These are phyloP conservation scores for Potamilus streckersoni DNA, from an alignment of 1,140 invertebrate genomes.

Conservation along the genomic window DNA sequence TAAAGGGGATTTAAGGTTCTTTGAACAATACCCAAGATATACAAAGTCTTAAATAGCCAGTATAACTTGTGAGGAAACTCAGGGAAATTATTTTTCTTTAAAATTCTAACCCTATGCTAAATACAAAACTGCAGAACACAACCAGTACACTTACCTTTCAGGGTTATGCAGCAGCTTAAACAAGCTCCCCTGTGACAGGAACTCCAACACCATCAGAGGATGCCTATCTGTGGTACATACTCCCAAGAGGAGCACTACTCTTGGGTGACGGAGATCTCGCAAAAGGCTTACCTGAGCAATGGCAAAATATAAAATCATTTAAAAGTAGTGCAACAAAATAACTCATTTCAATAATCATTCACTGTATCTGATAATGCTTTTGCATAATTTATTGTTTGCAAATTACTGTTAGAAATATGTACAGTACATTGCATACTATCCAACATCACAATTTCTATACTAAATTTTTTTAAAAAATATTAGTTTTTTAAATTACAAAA, in stretches of 20 bases:
- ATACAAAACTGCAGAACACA: neutral
- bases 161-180: slow-evolving; percentile 49
- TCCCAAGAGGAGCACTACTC: slow-evolving; percentile 59
- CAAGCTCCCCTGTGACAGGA: slow-evolving; percentile 56
- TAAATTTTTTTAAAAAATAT: neutral
- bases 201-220: slow-evolving; percentile 61
- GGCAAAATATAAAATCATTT: neutral
- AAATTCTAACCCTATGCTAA: too few relatives aligned
- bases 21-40: too few relatives aligned
- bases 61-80: too few relatives aligned
- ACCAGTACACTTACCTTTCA: slow-evolving; percentile 35
- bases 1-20: too few relatives aligned
- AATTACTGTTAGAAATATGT: neutral
- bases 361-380: neutral
- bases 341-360: too few relatives aligned
- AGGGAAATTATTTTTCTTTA: too few relatives aligned
- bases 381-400: neutral
- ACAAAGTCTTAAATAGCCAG: too few relatives aligned
- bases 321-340: too few relatives aligned
- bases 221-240: slow-evolving; percentile 48
- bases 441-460: neutral
- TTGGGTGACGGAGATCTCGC: slow-evolving; percentile 56
- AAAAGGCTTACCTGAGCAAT: slow-evolving; percentile 55
- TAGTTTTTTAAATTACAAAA: neutral
- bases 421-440: neutral